Conservation (phyloP, 2,797 vertebrate genomes). For the Diplodus sargus region DNA sequence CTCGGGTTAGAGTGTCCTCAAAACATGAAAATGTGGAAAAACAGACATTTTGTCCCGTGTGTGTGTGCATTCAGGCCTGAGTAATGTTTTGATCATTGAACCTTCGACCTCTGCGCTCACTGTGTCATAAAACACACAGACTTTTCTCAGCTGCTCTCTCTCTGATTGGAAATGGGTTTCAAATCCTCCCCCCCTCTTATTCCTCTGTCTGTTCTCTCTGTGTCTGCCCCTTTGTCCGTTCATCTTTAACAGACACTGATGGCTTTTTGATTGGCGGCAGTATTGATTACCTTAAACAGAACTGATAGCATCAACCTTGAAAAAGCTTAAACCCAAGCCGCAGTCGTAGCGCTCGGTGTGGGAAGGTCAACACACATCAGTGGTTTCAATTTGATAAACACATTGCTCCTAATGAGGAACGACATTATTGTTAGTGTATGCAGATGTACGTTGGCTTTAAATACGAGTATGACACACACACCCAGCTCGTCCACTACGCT, state of each 20-base stretch:
- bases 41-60: not conserved
- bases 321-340: not conserved
- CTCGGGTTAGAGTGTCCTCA: not conserved
- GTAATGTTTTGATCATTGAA: conserved; percentile 28
- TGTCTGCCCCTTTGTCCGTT: not conserved
- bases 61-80: not conserved
- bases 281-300: conserved; percentile 33
- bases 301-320: conserved; percentile 29
- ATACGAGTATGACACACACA: not conserved
- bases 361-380: not conserved
- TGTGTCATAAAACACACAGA: conserved; percentile 39
- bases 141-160: not conserved
- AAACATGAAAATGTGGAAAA: conserved; percentile 6
- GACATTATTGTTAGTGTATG: not conserved
- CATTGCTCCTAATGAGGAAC: not conserved
- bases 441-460: not conserved
- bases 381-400: not conserved
- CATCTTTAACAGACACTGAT: conserved; percentile 12
- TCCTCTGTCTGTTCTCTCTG: not conserved
- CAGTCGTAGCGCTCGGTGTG: not conserved
- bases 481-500: too few relatives aligned
- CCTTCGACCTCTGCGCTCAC: conserved; percentile 36
- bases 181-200: not conserved
- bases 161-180: conserved; percentile 12
- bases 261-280: not conserved